Base-by-base conservation (phyloP, 2,113 vertebrate species). In the Geococcyx californianus region DNA sequence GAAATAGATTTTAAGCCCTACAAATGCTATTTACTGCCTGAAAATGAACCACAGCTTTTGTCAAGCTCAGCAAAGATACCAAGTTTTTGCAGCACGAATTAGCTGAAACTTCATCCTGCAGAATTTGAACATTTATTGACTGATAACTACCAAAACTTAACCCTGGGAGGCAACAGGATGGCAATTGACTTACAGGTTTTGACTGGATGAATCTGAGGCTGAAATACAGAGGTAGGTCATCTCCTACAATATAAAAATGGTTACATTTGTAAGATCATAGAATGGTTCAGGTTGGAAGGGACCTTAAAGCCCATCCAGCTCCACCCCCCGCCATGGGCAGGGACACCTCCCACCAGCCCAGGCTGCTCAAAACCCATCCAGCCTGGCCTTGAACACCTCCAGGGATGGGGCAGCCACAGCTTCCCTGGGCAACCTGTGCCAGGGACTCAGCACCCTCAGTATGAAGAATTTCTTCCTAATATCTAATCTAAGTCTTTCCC, bases 181-280 rank as follows among this genome's bases (percentile, higher is more conserved):
- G 40, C 63, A 42, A 79, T 55, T 0, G 14, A 99, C 98, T 99
- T 93, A 99, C 99, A 99, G 92, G 95, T 99, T 99, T 89, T 99
- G 98, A 86, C 94, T 98, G 60, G 98, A 98, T 8, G 98, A 98
- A 95, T 99, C 99, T 4, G 98, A 98, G 90, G 98, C 98, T 0
- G 98, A 97, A 87, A 99, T 98, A 74, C 98, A 99, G 91, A 99
- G 98, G 70, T 99, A 99, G 16, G 97, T 98, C 98, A 98, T 98
- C 96, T 98, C 98, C 99, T 99, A 98, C 28, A 95, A 96, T 0
- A 89, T 49, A 89, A 26, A 68, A 44, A 72, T 9, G 29, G 52
- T 36, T 26, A 18, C 1, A n/a, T 49, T 49, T 49, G 28, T 9
- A 3, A 93, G 58, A 42, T 42, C 40, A 42, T 42, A 42, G 40